Evolutionary conservation across 2,113 vertebrate species (phyloP), one percentile per base, ranked within the genome.

Genomic region (Cephalopholis sonnerati): DNA sequence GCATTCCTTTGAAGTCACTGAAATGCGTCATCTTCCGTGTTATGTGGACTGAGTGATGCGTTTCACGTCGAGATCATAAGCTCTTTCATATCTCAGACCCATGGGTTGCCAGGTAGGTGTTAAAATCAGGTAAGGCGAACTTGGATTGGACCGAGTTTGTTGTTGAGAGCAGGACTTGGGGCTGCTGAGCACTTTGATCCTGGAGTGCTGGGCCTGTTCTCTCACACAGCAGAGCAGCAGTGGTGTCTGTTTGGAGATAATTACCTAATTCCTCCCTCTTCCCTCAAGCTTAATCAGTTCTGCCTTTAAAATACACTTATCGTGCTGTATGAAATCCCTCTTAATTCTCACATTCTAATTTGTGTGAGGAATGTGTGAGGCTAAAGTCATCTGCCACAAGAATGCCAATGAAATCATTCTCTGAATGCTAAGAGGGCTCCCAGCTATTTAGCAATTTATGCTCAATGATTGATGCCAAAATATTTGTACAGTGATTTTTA

Each of bases 291-390:
- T 79, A 91, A 85, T 92, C 89, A 92, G 89, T 93, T 79, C 80
- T 92, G 83, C 87, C 81, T 85, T 94, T 88, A 82, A 86, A 90
- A 86, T 59, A 87, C 90, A 90, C 84, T 89, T 75, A 87, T 89
- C 64, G 22, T 69, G 64, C 86, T 7, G 74, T 91, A 79, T 91
- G 83, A 90, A 90, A 90, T 87, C 88, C 79, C 81, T 85, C 82
- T 77, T 90, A 88, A 90, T 92, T 93, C 85, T 81, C 86, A 41
- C 84, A 79, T 89, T 90, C 77, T 88, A 86, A 92, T 93, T 92
- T 85, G 86, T 77, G 67, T 48, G 78, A 67, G 87, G 72, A 83
- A 84, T 57, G 74, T 74, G 85, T 63, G 88, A 81, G 85, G 85
- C 86, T 91, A 39, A 87, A 91, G 87, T 93, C 90, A 79, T 90